Evolutionary conservation across 2,113 vertebrate species (phyloP).

Genomic region (Aythya baeri): DNA sequence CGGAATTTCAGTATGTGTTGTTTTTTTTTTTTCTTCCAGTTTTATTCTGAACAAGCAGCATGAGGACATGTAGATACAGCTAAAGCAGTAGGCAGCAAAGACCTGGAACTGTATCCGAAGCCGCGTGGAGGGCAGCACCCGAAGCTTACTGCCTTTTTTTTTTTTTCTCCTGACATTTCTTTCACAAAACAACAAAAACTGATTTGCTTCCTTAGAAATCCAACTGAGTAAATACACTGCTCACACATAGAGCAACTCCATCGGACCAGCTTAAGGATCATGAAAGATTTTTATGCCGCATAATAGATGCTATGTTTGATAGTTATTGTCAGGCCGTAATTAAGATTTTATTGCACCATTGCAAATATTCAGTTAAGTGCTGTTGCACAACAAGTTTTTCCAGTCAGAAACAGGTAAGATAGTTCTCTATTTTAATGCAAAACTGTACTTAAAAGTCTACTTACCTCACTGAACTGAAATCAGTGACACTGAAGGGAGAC

Average conservation of each 20-base stretch:
- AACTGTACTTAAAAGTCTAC: not conserved
- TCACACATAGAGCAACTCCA: not conserved
- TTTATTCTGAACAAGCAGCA: not conserved
- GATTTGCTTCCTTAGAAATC: not conserved
- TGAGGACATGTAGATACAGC: not conserved
- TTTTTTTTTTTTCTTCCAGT: not conserved
- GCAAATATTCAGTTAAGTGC: not conserved
- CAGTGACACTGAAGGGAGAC: not conserved
- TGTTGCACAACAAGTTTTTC: not conserved
- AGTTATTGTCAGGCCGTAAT: not conserved
- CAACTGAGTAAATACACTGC: not conserved
- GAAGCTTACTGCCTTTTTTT: not conserved
- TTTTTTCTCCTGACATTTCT: not conserved
- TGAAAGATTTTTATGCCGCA: not conserved
- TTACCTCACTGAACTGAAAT: not conserved
- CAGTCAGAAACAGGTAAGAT: not conserved
- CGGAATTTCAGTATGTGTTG: not conserved
- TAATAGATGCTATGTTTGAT: not conserved
- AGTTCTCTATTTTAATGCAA: not conserved
- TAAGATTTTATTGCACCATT: constrained; percentile 19
- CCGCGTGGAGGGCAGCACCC: not conserved
- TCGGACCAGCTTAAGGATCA: not conserved
- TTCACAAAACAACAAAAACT: not conserved
- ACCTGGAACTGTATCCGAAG: not conserved
- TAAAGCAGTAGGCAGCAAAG: not conserved